Evolutionary conservation across 2,113 vertebrate genomes (phyloP), one percentile per base, ranked within the genome.

Genomic region (Solea solea): DNA sequence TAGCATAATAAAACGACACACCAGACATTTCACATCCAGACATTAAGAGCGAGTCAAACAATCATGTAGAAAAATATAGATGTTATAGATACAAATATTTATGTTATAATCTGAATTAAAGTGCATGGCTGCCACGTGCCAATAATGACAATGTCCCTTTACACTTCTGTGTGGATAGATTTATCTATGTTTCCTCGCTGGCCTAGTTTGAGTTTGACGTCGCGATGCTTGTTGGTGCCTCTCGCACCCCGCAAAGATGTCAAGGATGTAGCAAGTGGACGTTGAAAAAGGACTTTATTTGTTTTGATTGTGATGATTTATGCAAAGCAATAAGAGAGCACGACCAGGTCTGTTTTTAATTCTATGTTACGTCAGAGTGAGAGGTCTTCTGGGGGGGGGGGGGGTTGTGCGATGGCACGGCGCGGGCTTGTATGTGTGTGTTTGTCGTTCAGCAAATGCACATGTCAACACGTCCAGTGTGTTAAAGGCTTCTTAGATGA

Each of bases 391-490:
- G 0, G 62, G 65, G 1, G 21, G 1, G 41, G 0, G 62, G 65
- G 1, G 21, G 1, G 8, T 15, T 49, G 25, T 73, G 60, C 41
- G 46, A 50, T 4, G 51, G 16, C 28, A 41, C 9, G 65, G 52
- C 15, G 42, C 53, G 45, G 63, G 49, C 44, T 58, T 54, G 21
- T 21, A 21, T 56, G 15, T 76, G 76, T 80, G 80, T 86, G 64
- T 86, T 84, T 91, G 88, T 90, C 86, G 9, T 71, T 86, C 86
- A 87, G 69, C 89, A 88, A 82, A 89, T 66, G 78, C 80, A 64
- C 71, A 2, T 48, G 53, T 58, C 16, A 13, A 64, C 48, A 41
- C 51, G 8, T 27, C 2, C 67, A 25, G 67, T 39, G 50, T 63
- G 48, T 63, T 21, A n/a, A 8, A 54, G 28, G 54, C 65, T 28